Evolutionary conservation across 2,113 vertebrate species (phyloP).

Genomic region (Corvus cornix): DNA sequence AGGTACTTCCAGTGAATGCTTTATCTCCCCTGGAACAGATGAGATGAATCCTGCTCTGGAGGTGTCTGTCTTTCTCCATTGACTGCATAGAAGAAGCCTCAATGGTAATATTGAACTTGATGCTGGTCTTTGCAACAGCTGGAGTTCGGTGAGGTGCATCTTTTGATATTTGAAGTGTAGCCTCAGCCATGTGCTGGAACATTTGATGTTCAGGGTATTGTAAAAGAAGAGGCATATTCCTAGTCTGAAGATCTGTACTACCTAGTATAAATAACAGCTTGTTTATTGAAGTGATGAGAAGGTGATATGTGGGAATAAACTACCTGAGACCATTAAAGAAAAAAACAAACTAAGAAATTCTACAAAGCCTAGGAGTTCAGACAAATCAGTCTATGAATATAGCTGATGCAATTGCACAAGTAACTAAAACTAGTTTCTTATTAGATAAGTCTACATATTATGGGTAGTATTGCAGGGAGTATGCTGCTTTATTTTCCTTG

Average conservation of each 20-base stretch:
- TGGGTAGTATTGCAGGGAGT: background rate
- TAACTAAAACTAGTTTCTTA: background rate
- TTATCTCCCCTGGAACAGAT: background rate
- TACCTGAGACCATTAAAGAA: background rate
- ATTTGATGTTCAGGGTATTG: background rate
- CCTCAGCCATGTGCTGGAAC: background rate
- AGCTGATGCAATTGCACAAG: background rate
- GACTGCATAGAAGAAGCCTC: background rate
- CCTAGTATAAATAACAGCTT: background rate
- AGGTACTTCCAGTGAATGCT: background rate
- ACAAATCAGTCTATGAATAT: background rate
- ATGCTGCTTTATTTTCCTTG: background rate
- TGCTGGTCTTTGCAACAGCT: background rate
- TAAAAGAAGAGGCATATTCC: background rate
- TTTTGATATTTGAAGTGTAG: background rate
- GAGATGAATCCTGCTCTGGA: background rate
- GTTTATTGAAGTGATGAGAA: background rate
- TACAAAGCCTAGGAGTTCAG: background rate
- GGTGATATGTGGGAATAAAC: background rate
- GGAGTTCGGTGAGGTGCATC: fast-evolving
- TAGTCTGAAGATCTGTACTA: background rate
- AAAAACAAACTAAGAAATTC: background rate
- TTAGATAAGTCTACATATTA: background rate
- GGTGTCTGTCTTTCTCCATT: background rate
- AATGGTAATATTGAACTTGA: background rate